Evolutionary conservation across 1,140 invertebrate genomes (phyloP), one percentile per base, ranked within the genome.

Genomic region (Achatina immaculata): DNA sequence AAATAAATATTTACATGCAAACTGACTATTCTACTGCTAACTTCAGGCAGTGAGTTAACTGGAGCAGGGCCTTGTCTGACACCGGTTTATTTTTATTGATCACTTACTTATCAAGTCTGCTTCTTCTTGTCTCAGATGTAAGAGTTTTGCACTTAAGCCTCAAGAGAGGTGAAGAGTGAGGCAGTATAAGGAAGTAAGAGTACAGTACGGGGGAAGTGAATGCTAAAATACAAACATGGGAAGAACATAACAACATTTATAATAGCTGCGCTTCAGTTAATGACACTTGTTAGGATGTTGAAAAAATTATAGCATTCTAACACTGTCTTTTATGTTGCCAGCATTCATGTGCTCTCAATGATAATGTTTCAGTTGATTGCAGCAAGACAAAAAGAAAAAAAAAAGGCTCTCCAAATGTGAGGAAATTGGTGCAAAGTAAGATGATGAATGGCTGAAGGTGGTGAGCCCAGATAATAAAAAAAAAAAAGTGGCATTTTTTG

Each of bases 21-120:
- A 31, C 58, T 62, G 4, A 62, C 31, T 16, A 6, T 0, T 2
- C 58, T 31, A 9, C 28, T 62, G n/a, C 58, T 62, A 62, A 31
- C 58, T 62, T 34, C 31, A 16, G n/a, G n/a, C n/a, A n/a, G n/a
- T n/a, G n/a, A n/a, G n/a, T n/a, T n/a, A n/a, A n/a, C n/a, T n/a
- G n/a, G n/a, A n/a, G n/a, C n/a, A n/a, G n/a, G n/a, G n/a, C n/a
- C n/a, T n/a, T n/a, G n/a, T n/a, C n/a, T n/a, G n/a, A n/a, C n/a
- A n/a, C n/a, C n/a, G 58, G 58, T 62, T 31, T 62, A 34, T 62
- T 62, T 62, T 62, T 62, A 62, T 62, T 31, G 58, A 62, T 62
- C 31, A 31, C 28, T 62, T 62, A 31, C 28, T 62, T 6, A 62
- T 62, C n/a, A 62, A 28, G n/a, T 62, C 2, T 62, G 4, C 31